Percentiles rank a stretch among this genome's conserved stretches.
Evolutionary conservation across 2,113 vertebrate genomes (phyloP).

Genomic region (Aix galericulata): DNA sequence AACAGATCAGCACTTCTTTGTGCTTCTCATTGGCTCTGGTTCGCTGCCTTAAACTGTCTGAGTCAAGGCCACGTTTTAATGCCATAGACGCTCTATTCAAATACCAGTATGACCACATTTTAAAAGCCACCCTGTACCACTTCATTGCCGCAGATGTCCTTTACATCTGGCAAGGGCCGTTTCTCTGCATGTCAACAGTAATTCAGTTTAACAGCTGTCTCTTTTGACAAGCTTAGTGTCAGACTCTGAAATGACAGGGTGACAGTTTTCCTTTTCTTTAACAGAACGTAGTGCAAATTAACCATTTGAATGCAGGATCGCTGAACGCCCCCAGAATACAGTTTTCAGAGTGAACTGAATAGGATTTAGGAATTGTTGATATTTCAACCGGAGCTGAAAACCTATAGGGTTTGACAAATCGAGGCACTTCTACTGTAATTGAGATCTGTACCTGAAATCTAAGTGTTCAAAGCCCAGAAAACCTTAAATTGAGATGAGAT

Average conservation of each 20-base stretch:
- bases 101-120: slow-evolving; percentile 78
- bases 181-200: slow-evolving; percentile 81
- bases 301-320: slow-evolving; percentile 69
- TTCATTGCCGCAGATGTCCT: slow-evolving; percentile 83
- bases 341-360: slow-evolving; percentile 3
- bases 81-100: slow-evolving; percentile 74
- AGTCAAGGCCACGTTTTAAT: slow-evolving; percentile 75
- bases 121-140: slow-evolving; percentile 79
- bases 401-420: not conserved
- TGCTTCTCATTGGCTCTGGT: slow-evolving; percentile 68
- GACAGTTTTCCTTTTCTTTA: slow-evolving; percentile 79
- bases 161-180: slow-evolving; percentile 82
- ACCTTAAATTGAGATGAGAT: not conserved
- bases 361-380: slow-evolving; percentile 20
- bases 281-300: slow-evolving; percentile 77
- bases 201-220: slow-evolving; percentile 87
- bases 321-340: not conserved
- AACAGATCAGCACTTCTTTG: slow-evolving; percentile 72
- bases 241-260: slow-evolving; percentile 81
- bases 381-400: not conserved
- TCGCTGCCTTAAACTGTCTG: slow-evolving; percentile 60
- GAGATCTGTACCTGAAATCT: slow-evolving; percentile 22
- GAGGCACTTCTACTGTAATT: not conserved
- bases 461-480: not conserved
- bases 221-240: slow-evolving; percentile 85